Evolutionary conservation across 2,888 invertebrate genomes (phyloP).

Genomic region (Siphonodentalium dalli): DNA sequence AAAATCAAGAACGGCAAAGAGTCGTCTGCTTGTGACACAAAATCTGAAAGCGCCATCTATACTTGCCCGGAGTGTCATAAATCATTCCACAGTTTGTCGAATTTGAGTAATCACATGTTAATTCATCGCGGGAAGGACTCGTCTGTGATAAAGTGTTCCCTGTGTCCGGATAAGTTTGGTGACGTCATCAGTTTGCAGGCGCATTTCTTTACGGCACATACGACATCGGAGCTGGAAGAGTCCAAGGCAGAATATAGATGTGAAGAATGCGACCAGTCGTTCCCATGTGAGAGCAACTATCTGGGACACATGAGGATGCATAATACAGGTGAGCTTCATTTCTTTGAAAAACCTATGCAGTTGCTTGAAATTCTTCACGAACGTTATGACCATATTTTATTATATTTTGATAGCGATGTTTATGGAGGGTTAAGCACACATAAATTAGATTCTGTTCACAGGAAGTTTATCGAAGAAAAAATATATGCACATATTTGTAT

Average conservation of each 20-base stretch:
- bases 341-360: not conserved
- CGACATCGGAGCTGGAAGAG: slow-evolving; percentile 34
- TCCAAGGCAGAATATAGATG: slow-evolving; percentile 59
- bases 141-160: slow-evolving; percentile 46
- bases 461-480: no score
- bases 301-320: slow-evolving; percentile 68
- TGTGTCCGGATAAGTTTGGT: slow-evolving; percentile 54
- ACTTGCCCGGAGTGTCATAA: slow-evolving; percentile 59
- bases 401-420: no score
- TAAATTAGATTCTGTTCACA: no score
- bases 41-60: not conserved
- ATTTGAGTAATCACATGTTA: slow-evolving; percentile 51
- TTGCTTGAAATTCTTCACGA: no score
- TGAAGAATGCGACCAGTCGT: slow-evolving; percentile 66
- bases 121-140: slow-evolving; percentile 34
- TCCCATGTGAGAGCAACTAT: slow-evolving; percentile 67
- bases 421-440: no score
- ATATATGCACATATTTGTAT: no score
- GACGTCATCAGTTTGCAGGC: slow-evolving; percentile 46
- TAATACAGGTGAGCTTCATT: slow-evolving; percentile 43
- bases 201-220: slow-evolving; percentile 52
- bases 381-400: no score
- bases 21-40: not conserved
- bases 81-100: slow-evolving; percentile 48
- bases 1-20: not conserved